These are phyloP conservation scores for Rhizoglyphus robini DNA, from an alignment of 1,140 invertebrate genomes.

Conservation along the genomic window DNA sequence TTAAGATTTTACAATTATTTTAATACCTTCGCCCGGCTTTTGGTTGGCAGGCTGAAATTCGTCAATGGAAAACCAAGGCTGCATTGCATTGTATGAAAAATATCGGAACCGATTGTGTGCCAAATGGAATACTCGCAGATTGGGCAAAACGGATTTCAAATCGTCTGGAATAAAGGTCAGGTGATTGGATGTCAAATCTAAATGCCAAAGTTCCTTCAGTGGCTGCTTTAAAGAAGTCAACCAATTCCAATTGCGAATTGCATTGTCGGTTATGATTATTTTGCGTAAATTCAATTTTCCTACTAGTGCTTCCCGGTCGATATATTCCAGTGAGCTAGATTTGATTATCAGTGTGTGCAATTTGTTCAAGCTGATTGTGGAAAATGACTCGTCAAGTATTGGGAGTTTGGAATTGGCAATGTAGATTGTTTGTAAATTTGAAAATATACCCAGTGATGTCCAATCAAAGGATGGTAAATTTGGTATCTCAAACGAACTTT, in stretches of 20 bases:
- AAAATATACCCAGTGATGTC: too few species aligned
- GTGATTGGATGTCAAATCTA: background rate
- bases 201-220: background rate
- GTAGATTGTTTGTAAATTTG: too few species aligned
- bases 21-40: too few species aligned
- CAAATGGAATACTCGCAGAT: background rate
- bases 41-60: too few species aligned
- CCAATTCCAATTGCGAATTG: background rate
- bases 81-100: background rate
- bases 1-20: too few species aligned
- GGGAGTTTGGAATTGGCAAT: too few species aligned
- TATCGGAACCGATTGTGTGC: background rate
- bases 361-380: background rate
- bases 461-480: too few species aligned
- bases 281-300: background rate
- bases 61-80: background rate
- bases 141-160: background rate
- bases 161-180: background rate
- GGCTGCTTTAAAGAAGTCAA: background rate
- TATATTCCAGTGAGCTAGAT: background rate
- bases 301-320: background rate
- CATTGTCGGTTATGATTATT: background rate
- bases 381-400: background rate
- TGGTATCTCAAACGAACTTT: too few species aligned
- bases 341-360: background rate